Conservation (phyloP, 2,888 invertebrate species). For the Bombyx huttoni region DNA sequence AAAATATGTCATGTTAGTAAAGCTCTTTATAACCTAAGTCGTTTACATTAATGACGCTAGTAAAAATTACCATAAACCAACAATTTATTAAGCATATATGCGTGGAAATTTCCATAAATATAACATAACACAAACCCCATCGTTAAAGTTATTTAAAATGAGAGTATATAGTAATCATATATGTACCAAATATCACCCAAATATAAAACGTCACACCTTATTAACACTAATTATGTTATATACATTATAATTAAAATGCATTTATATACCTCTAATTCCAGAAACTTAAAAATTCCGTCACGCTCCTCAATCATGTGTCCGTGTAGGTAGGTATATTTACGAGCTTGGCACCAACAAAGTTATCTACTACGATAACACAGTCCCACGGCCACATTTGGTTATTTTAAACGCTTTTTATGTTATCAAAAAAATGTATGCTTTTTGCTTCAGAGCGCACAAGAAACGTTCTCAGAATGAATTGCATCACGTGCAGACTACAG, state of each 20-base stretch:
- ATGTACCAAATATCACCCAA: not conserved
- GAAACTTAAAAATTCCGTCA: not conserved
- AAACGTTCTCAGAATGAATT: constrained; percentile 36
- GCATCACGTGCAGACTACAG: constrained; percentile 4
- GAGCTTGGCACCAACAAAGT: constrained; percentile 18
- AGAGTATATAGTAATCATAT: too few relatives aligned
- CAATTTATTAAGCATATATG: not conserved
- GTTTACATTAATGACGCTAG: not conserved
- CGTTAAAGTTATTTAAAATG: too few relatives aligned
- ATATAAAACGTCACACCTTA: not conserved
- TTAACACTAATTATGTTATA: not conserved
- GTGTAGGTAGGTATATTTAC: constrained; percentile 5
- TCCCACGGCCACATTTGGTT: constrained; percentile 17
- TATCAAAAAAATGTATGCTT: constrained; percentile 28
- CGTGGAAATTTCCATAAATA: not conserved
- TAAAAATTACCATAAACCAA: not conserved
- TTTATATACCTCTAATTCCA: not conserved
- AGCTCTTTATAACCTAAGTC: not conserved
- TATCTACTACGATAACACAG: constrained; percentile 20
- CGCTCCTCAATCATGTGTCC: constrained; percentile 6
- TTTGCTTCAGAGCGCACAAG: constrained; percentile 16
- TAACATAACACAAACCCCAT: not conserved
- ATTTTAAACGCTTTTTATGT: constrained; percentile 22
- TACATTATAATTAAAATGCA: not conserved
- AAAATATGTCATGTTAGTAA: not conserved